Conservation (phyloP, 2,888 invertebrate species). For the Drosophila cognata region DNA sequence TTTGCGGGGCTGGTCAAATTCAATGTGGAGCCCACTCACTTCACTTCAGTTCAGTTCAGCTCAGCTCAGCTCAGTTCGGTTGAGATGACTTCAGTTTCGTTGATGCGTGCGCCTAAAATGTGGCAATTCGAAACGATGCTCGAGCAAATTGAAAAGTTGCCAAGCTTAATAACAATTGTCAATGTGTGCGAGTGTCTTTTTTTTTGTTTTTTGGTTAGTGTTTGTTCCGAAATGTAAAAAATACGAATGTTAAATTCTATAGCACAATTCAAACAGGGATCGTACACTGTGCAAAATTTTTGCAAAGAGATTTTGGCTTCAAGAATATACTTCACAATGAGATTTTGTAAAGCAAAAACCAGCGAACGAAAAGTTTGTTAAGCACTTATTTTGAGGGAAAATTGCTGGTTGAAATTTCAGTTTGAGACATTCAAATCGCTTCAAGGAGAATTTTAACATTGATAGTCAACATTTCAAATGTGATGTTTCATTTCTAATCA, state of each 20-base stretch:
- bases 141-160: slow-evolving; percentile 70
- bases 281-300: neutral
- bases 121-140: slow-evolving; percentile 30
- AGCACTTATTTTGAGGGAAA: neutral
- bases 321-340: neutral
- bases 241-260: neutral
- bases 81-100: slow-evolving; percentile 9
- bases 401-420: neutral
- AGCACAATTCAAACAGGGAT: too few relatives aligned
- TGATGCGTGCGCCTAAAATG: slow-evolving; percentile 49
- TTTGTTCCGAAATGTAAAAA: neutral
- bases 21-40: slow-evolving; percentile 41
- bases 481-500: neutral
- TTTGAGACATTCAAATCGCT: neutral
- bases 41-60: too few relatives aligned
- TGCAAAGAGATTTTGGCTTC: neutral
- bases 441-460: neutral
- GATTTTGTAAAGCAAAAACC: neutral
- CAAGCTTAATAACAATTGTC: slow-evolving; percentile 39
- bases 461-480: neutral
- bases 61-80: neutral
- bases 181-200: neutral
- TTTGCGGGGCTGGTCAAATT: slow-evolving; percentile 38
- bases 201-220: neutral
- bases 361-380: neutral